Base-by-base conservation (phyloP, 1,140 invertebrate species). In the Macrobrachium nipponense region DNA sequence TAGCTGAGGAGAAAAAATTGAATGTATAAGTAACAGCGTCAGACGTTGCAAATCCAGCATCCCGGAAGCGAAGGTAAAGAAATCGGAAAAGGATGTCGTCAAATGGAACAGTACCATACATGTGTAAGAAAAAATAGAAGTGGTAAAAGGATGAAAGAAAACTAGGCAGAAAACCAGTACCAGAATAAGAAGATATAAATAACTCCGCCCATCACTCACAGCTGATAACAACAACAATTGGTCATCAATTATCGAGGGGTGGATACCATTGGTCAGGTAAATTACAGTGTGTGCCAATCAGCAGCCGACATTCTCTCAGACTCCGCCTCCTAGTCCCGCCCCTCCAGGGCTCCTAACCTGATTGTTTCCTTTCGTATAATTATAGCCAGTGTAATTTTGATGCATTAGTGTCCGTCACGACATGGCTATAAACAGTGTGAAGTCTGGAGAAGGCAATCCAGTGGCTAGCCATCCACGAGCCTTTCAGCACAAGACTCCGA, bases 181-280 rank as follows among this genome's bases (percentile, higher is more conserved):
- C 68, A 70, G 68, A 7, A 27, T 17, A 58, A 58, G 23, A 76
- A 51, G 51, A 51, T 51, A 51, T 51, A 51, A 51, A 51, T 51
- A 51, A 51, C 51, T 51, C 51, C 51, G 51, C 51, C 51, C 44
- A 76, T 20, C 73, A 76, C 51, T 58, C 51, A 76, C 73, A 76
- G 59, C 36, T 73, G 70, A 51, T 51, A 51, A 51, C 51, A 51
- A 51, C 51, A 51, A 51, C 68, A 70, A 70, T 70, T 70, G 68
- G 27, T 66, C 78, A 80, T 80, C 61, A 80, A 59, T 80, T 80
- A 80, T 80, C 61, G 36, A 80, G 61, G 78, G 78, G 61, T 80
- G 78, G 78, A 66, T 62, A 36, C 78, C 60, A 80, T 80, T 80
- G 78, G 78, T 80, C 78, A 66, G 61, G 78, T 64, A 80, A 66